Evolutionary conservation across 2,113 vertebrate species (phyloP), one percentile per base, ranked within the genome.

Genomic region (Mobula hypostoma): DNA sequence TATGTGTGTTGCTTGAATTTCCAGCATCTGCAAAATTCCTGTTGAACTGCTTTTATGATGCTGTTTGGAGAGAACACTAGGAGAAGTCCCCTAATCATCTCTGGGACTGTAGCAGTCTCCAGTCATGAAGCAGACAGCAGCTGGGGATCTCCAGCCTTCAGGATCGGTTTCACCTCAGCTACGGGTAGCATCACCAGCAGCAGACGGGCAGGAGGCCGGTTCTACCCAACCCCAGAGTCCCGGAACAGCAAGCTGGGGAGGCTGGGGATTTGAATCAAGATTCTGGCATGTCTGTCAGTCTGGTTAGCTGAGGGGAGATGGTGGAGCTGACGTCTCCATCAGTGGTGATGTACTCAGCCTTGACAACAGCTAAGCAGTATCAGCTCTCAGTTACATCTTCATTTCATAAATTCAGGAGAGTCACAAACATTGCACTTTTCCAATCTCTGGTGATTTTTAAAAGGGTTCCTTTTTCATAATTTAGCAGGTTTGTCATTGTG

Each of bases 401-500:
- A 14, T 70, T 91, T 68, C 32, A 91, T 91, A 36, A 91, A 24
- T n/a, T 87, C 83, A 24, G 7, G 15, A 36, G 32, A 91, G 87
- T 63, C 87, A 91, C 87, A 68, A 91, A 68, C 15, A 19, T 29
- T 92, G 63, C 88, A 92, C 32, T 92, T 48, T 66, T 93, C 91
- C 70, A 93, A 74, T 93, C 66, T 93, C 91, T 74, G 70, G 70
- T 74, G 91, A 76, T 56, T 27, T 93, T 93, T 74, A 93, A 74
- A 93, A 74, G 68, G 91, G 66, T 92, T 92, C 88, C 66, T 92
- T 92, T 93, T 93, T 93, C 36, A 93, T 93, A 93, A 93, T 93
- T 93, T 93, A 93, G 70, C 91, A 93, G 68, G 27, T 36, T 70
- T 93, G 91, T 93, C 91, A 74, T 11, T 76, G 72, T 74, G 48